Evolutionary conservation across 2,888 invertebrate species (phyloP).

Genomic region (Dasypogon diadema): DNA sequence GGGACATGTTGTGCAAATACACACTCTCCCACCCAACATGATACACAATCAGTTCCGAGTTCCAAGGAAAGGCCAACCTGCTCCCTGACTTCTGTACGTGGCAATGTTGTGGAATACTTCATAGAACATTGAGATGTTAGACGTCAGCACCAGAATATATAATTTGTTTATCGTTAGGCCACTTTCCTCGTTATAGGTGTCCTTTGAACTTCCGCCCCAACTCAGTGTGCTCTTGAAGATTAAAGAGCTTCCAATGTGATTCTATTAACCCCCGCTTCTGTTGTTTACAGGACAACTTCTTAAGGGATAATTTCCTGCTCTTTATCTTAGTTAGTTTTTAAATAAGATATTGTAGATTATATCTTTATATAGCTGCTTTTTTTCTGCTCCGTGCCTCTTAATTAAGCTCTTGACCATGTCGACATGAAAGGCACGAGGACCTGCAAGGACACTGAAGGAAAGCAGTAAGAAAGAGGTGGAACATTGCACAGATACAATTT

Average conservation of each 20-base stretch:
- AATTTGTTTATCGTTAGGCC: conserved; percentile 1
- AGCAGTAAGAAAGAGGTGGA: neutral
- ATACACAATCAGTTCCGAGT: neutral
- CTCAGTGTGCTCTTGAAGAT: neutral
- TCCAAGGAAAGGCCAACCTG: neutral
- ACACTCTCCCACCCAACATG: neutral
- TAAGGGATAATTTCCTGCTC: neutral
- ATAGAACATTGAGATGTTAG: neutral
- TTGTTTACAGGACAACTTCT: neutral
- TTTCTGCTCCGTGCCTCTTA: neutral
- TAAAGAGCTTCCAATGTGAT: neutral
- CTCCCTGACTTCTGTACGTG: neutral
- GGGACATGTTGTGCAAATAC: conserved; percentile 37
- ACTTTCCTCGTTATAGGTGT: conserved; percentile 10
- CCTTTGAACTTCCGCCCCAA: conserved; percentile 8
- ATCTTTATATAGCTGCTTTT: neutral
- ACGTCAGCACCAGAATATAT: neutral
- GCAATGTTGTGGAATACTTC: neutral
- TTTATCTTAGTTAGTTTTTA: conserved; percentile 11
- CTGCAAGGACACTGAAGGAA: neutral
- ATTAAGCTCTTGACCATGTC: conserved; percentile 47
- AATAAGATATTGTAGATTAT: conserved; percentile 15
- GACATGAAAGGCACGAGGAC: conserved; percentile 10
- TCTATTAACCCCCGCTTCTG: neutral
- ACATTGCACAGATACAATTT: conserved; percentile 26